These are phyloP conservation scores for Macrophya alboannulata DNA, from an alignment of 2,888 invertebrate species.

Conservation along the genomic window DNA sequence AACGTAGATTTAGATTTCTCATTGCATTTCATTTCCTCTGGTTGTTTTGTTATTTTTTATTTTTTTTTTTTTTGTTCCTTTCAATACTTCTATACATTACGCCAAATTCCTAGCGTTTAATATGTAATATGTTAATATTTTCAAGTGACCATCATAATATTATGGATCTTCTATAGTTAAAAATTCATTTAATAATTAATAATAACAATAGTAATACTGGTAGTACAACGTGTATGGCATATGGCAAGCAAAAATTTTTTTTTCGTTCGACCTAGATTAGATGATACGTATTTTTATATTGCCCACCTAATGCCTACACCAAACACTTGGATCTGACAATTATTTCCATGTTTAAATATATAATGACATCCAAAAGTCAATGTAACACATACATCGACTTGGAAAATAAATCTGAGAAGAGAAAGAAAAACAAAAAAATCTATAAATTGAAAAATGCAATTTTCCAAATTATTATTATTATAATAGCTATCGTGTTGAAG, in stretches of 20 bases:
- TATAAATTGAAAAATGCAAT: constrained; percentile 11
- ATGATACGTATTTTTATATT: constrained; percentile 60
- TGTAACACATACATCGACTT: neutral
- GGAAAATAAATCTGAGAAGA: neutral
- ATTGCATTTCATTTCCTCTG: constrained; percentile 9
- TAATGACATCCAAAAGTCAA: constrained; percentile 37
- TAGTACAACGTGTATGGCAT: constrained; percentile 78
- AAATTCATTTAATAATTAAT: constrained; percentile 65
- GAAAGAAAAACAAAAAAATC: neutral
- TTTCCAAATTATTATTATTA: constrained; percentile 25
- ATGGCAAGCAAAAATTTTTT: constrained; percentile 70
- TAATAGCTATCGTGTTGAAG: neutral
- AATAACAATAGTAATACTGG: constrained; percentile 78
- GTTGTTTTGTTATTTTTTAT: neutral
- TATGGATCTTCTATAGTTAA: constrained; percentile 62
- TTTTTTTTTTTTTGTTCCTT: neutral
- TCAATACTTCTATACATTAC: constrained; percentile 22
- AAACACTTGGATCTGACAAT: constrained; percentile 37
- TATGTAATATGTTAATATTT: constrained; percentile 35
- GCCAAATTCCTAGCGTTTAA: constrained; percentile 31
- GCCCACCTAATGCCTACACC: constrained; percentile 68
- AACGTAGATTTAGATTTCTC: constrained; percentile 32
- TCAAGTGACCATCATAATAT: constrained; percentile 37
- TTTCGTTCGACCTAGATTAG: constrained; percentile 67
- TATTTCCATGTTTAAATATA: constrained; percentile 27